phyloP scores from a whole-genome alignment of 2,888 invertebrate species.

The Rhagophthalmus giganteus region DNA sequence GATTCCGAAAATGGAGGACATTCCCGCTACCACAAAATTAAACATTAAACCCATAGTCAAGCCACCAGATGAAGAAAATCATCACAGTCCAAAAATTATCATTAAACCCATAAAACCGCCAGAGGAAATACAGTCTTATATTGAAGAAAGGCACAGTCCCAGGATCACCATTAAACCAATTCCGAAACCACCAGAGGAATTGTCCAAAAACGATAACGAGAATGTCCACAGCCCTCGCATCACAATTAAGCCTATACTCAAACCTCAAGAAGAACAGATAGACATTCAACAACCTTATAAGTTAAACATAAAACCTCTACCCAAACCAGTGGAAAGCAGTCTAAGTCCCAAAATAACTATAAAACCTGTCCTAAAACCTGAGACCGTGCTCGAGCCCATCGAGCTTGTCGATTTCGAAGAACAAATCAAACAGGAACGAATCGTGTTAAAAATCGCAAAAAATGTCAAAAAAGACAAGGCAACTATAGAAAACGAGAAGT shows the following conservation, averaged over 20 bases:
- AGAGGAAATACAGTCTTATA: conserved; percentile 45
- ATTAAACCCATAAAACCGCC: conserved; percentile 60
- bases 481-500: conserved; percentile 47
- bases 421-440: conserved; percentile 54
- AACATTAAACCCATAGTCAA: conserved; percentile 57
- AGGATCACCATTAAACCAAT: conserved; percentile 61
- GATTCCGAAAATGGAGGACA: conserved; percentile 46
- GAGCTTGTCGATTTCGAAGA: conserved; percentile 44
- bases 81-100: conserved; percentile 57
- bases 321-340: conserved; percentile 46
- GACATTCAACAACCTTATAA: conserved; percentile 42
- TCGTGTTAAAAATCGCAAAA: conserved; percentile 69
- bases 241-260: conserved; percentile 48
- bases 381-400: conserved; percentile 3
- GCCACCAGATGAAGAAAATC: conserved; percentile 36
- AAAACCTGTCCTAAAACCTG: conserved; percentile 43
- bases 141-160: conserved; percentile 18
- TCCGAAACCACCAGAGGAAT: conserved; percentile 42
- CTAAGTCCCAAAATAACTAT: conserved; percentile 50
- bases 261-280: conserved; percentile 23
- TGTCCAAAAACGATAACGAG: conserved; percentile 4
- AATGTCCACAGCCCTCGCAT: conserved; percentile 42
- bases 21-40: conserved; percentile 55
- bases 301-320: conserved; percentile 63
- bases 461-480: conserved; percentile 6